Base-by-base conservation (phyloP, 2,888 invertebrate genomes). In the Ophioninae sp. region DNA sequence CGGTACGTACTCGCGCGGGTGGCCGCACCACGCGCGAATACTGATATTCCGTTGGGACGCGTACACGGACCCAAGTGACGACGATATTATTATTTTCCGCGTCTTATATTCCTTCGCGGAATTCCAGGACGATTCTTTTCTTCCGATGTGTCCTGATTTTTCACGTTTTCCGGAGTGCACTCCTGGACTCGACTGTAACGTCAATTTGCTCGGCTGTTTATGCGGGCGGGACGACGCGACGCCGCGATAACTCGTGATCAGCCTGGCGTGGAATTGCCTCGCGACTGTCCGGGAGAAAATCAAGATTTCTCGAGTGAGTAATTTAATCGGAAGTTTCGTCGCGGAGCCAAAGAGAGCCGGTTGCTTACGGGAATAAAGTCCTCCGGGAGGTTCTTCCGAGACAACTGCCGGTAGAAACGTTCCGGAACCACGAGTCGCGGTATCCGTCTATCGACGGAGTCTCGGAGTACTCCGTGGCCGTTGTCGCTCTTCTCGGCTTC, bases 1-100 rank as follows among this genome's bases (percentile, higher is more conserved):
- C 39, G 39, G 20, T 6, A 20, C 67, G 23, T 20, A 44, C n/a
- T 56, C 41, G 59, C 39, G 13, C 57, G 6, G 30, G 30, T 30
- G 30, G 30, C 30, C 30, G 30, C 3, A 30, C 30, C 57, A 17
- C 7, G 56, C 59, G 72, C 81, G 74, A 62, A 41, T 44, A 62
- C 76, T 69, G 44, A 67, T 64, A 68, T 81, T 80, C 88, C 85
- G 57, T 57, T 62, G 88, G 87, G 88, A 86, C 84, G 86, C 87
- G 88, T 89, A 87, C 85, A 84, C 70, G 85, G 76, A 74, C 75
- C 80, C 87, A 88, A 89, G 86, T 89, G 85, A 83, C 84, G 83
- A 87, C 86, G 85, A 89, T 84, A 81, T 84, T 84, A 81, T 81
- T 89, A 88, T 86, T 88, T 88, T 86, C 85, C 83, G 8, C 57